Conservation (phyloP, 2,113 vertebrate species). For the Suncus etruscus region DNA sequence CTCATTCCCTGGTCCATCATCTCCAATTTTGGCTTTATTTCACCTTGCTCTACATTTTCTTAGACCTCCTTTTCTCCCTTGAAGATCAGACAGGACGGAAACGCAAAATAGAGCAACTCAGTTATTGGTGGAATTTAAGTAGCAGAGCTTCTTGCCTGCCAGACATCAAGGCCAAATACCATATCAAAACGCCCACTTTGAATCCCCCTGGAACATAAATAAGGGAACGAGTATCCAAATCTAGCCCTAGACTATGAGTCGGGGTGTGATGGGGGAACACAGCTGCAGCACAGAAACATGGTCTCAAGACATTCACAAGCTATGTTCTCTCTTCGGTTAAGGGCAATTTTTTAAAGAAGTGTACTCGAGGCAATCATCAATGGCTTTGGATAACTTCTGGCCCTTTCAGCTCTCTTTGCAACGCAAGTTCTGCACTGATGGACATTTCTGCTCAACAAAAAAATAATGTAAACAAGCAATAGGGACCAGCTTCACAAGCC, state of each 20-base stretch:
- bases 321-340: neutral
- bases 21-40: neutral
- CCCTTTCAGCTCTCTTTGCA: slow-evolving; percentile 23
- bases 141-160: neutral
- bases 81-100: neutral
- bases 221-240: neutral
- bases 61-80: neutral
- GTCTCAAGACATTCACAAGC: neutral
- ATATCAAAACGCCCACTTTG: slow-evolving; percentile 17
- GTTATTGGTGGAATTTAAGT: neutral
- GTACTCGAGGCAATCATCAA: neutral
- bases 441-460: neutral
- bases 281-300: slow-evolving; percentile 6
- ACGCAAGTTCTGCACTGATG: slow-evolving; percentile 30
- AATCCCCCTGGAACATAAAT: neutral
- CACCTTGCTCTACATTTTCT: neutral
- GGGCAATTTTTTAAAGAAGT: neutral
- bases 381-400: neutral
- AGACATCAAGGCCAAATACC: neutral
- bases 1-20: neutral
- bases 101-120: neutral
- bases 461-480: neutral
- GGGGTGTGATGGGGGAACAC: neutral
- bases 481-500: neutral
- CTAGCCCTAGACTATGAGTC: neutral